Conservation (phyloP, 2,113 vertebrate genomes). For the Apodemus sylvaticus region DNA sequence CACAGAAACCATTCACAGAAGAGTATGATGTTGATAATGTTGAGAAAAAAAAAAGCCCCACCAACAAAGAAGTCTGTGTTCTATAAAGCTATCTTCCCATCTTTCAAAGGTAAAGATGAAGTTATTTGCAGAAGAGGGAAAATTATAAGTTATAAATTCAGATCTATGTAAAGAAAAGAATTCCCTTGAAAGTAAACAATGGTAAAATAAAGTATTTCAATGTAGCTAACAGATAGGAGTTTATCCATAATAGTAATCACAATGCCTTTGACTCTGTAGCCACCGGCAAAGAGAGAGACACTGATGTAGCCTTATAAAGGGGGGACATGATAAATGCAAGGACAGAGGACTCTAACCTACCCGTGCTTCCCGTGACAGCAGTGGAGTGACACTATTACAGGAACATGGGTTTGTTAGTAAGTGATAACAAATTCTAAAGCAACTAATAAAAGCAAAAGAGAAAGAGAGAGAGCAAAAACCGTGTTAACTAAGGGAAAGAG, state of each 20-base stretch:
- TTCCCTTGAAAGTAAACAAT: not conserved
- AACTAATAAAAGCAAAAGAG: not conserved
- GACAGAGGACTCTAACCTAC: not conserved
- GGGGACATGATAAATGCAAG: not conserved
- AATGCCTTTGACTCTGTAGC: not conserved
- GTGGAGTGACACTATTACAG: not conserved
- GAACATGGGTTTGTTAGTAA: not conserved
- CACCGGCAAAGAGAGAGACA: not conserved
- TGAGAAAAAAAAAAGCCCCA: not conserved
- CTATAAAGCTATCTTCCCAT: not conserved
- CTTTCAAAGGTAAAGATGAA: not conserved
- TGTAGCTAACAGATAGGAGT: not conserved
- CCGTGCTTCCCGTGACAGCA: not conserved
- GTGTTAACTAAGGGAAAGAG: not conserved
- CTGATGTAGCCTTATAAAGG: not conserved
- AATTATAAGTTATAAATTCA: not conserved
- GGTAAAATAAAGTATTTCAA: not conserved
- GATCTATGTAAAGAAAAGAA: not conserved
- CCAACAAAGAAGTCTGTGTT: not conserved
- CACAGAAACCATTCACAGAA: not conserved
- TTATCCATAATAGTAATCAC: not conserved
- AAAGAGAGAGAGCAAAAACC: not conserved
- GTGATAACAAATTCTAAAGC: not conserved
- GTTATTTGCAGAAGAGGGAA: not conserved
- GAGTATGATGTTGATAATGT: not conserved